phyloP scores from a whole-genome alignment of 2,113 vertebrate genomes.

The Thoracochromis brauschi region DNA sequence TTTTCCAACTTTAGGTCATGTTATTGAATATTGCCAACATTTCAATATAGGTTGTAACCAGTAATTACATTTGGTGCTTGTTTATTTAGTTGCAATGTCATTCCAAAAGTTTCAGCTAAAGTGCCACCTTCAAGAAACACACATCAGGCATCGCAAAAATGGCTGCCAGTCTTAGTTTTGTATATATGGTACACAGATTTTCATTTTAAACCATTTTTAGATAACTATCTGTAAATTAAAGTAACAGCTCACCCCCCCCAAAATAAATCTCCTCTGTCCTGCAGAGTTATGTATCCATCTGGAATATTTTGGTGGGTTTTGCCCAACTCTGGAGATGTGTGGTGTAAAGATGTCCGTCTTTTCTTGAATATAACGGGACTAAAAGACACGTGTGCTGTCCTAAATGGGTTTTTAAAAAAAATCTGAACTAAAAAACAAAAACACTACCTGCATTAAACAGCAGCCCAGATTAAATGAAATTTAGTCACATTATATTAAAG shows the following conservation, averaged over 20 bases:
- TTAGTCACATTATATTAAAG: not conserved
- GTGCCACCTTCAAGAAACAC: not conserved
- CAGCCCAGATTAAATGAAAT: not conserved
- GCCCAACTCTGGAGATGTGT: not conserved
- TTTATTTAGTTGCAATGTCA: not conserved
- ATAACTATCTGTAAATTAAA: not conserved
- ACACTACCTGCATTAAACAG: not conserved
- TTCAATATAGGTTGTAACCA: not conserved
- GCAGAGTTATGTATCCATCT: not conserved
- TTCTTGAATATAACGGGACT: not conserved
- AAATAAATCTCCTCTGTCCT: not conserved
- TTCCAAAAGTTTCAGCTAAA: not conserved
- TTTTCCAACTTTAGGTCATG: not conserved
- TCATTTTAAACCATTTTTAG: not conserved
- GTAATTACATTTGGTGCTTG: not conserved
- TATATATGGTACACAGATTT: not conserved
- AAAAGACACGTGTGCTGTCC: too few relatives aligned
- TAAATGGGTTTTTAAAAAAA: not conserved
- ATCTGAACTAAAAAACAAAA: not conserved
- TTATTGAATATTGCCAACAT: not conserved
- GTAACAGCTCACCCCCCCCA: rapidly evolving
- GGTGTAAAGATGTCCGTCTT: not conserved
- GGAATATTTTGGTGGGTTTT: not conserved
- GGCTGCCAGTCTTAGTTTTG: not conserved
- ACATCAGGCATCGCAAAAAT: not conserved